Evolutionary conservation across 1,140 invertebrate species (phyloP).

Genomic region (Chironomus striatipennis): DNA sequence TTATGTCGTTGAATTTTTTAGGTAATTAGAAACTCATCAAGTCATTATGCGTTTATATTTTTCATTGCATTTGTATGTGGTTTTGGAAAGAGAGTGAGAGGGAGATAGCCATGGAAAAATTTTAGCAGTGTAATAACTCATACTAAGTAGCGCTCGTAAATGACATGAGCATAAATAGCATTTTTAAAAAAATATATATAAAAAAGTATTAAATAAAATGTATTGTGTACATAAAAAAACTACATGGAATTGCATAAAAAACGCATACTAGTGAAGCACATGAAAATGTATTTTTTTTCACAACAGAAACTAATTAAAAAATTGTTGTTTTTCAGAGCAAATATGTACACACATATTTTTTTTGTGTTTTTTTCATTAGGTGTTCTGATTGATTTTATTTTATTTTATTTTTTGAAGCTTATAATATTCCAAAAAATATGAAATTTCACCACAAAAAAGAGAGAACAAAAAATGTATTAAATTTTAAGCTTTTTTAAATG

Average conservation of each 20-base stretch:
- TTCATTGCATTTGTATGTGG: background rate
- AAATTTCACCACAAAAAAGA: no score
- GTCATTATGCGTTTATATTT: background rate
- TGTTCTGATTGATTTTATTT: conserved; percentile 4
- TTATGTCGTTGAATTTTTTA: background rate
- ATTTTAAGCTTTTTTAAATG: no score
- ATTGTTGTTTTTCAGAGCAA: background rate
- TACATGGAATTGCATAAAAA: conserved; percentile 19
- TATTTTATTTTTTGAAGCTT: no score
- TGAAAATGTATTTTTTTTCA: conserved; percentile 6
- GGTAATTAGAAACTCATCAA: conserved; percentile 9
- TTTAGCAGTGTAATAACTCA: background rate
- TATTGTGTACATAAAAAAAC: conserved; percentile 1
- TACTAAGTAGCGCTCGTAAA: background rate
- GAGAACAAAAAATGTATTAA: no score
- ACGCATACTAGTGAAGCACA: conserved; percentile 16
- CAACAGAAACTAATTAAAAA: background rate
- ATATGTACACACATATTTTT: background rate
- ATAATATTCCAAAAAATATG: no score
- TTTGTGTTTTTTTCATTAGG: background rate
- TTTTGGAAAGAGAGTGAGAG: background rate
- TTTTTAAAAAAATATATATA: conserved; percentile 13
- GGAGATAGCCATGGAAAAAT: background rate
- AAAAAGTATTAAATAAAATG: background rate
- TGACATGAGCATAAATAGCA: conserved; percentile 17